Conservation (phyloP, 2,113 vertebrate genomes). For the Microcebus griseorufus region DNA sequence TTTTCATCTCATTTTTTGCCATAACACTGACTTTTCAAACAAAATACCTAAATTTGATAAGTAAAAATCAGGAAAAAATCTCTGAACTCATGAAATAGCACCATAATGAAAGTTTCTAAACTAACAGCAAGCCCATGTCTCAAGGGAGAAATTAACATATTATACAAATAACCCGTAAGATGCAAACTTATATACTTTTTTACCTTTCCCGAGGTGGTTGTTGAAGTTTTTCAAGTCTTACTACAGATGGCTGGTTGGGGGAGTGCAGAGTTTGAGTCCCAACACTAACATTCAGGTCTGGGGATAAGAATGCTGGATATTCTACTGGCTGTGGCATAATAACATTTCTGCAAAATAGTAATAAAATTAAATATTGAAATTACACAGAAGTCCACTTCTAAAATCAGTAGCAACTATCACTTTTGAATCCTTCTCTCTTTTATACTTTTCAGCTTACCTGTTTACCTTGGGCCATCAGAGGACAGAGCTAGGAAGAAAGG, state of each 20-base stretch:
- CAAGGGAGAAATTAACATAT: neutral
- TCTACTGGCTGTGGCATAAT: slow-evolving; percentile 65
- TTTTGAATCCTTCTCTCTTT: neutral
- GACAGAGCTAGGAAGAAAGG: neutral
- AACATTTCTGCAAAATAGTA: slow-evolving; percentile 71
- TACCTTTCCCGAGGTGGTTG: slow-evolving; percentile 74
- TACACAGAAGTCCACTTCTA: neutral
- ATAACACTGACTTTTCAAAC: neutral
- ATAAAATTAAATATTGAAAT: slow-evolving; percentile 35
- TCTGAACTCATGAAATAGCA: neutral
- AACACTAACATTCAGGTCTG: slow-evolving; percentile 70
- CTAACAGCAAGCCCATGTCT: neutral
- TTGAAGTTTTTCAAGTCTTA: slow-evolving; percentile 66
- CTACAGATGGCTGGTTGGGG: neutral
- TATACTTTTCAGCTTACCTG: neutral
- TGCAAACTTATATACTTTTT: neutral
- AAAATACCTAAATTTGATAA: neutral
- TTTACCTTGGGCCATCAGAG: neutral
- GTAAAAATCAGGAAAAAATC: neutral
- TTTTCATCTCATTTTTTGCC: neutral
- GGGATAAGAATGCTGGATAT: slow-evolving; percentile 79
- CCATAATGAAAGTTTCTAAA: neutral
- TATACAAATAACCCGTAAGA: neutral
- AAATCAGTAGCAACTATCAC: neutral
- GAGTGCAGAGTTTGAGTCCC: neutral